Evolutionary conservation across 2,797 vertebrate species (phyloP).

Genomic region (Chaetophractus vellerosus): DNA sequence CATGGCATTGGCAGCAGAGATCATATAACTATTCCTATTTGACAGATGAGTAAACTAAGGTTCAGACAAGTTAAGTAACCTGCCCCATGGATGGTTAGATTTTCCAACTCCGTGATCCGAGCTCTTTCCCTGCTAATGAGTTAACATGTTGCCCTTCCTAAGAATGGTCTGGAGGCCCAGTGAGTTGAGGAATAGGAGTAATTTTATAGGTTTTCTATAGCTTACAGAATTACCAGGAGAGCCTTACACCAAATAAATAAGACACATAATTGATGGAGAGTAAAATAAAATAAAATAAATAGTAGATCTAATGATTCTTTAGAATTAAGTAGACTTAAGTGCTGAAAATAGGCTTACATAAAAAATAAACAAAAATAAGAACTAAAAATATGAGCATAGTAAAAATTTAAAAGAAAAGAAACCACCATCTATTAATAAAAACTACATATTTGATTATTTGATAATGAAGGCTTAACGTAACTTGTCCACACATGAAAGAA

Average conservation of each 20-base stretch:
- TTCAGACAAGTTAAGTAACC: background rate
- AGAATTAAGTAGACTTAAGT: conserved; percentile 20
- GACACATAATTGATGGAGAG: background rate
- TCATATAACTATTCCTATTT: background rate
- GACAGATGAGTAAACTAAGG: background rate
- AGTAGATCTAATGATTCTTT: conserved; percentile 26
- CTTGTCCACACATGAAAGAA: background rate
- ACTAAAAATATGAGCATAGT: background rate
- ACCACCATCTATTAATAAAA: background rate
- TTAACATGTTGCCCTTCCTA: background rate
- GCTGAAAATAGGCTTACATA: conserved; percentile 12
- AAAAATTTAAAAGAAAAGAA: conserved; percentile 52
- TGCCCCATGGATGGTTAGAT: background rate
- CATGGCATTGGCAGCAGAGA: background rate
- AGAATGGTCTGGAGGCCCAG: background rate
- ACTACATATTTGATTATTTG: conserved; percentile 22
- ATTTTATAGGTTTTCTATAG: background rate
- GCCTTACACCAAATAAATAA: background rate
- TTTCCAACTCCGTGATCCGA: background rate
- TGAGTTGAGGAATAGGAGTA: background rate
- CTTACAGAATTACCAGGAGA: background rate
- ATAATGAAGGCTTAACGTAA: conserved; percentile 2
- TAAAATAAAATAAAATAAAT: conserved; percentile 46
- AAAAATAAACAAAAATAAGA: conserved; percentile 42
- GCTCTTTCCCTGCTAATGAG: background rate